Percentiles rank a stretch among this genome's conserved stretches.
Conservation (phyloP, 2,797 vertebrate genomes). For the Liparis tanakae region DNA sequence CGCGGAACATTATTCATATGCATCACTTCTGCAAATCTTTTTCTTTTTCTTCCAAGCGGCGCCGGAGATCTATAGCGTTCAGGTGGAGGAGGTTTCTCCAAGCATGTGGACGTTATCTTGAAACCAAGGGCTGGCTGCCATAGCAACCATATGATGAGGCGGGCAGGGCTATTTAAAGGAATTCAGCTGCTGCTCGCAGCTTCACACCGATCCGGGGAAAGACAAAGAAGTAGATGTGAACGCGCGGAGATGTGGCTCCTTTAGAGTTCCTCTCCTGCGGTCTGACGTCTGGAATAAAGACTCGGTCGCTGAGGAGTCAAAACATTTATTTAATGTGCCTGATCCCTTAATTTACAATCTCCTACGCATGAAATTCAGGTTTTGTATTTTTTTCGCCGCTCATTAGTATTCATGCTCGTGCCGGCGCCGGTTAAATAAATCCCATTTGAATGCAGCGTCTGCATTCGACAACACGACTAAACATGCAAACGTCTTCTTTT, state of each 20-base stretch:
- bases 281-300: slow-evolving; percentile 6
- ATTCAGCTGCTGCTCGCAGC: slow-evolving; percentile 78
- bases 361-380: not conserved
- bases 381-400: not conserved
- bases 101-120: slow-evolving; percentile 77
- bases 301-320: not conserved
- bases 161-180: slow-evolving; percentile 83
- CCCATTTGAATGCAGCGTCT: slow-evolving; percentile 33
- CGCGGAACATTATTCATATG: slow-evolving; percentile 48
- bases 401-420: slow-evolving; percentile 5
- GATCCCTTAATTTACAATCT: not conserved
- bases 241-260: slow-evolving; percentile 38
- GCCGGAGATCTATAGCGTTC: slow-evolving; percentile 66
- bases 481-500: not conserved
- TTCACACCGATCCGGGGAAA: slow-evolving; percentile 68
- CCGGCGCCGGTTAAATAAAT: slow-evolving; percentile 19
- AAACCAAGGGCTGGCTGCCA: slow-evolving; percentile 79
- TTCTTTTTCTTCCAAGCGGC: not conserved
- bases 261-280: slow-evolving; percentile 1
- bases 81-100: slow-evolving; percentile 69
- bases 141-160: slow-evolving; percentile 84
- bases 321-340: slow-evolving; percentile 14
- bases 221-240: slow-evolving; percentile 67
- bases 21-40: slow-evolving; percentile 22
- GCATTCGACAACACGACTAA: slow-evolving; percentile 3